Evolutionary conservation across 2,888 invertebrate species (phyloP), one percentile per base, ranked within the genome.

Genomic region (Pachymerium ferrugineum): DNA sequence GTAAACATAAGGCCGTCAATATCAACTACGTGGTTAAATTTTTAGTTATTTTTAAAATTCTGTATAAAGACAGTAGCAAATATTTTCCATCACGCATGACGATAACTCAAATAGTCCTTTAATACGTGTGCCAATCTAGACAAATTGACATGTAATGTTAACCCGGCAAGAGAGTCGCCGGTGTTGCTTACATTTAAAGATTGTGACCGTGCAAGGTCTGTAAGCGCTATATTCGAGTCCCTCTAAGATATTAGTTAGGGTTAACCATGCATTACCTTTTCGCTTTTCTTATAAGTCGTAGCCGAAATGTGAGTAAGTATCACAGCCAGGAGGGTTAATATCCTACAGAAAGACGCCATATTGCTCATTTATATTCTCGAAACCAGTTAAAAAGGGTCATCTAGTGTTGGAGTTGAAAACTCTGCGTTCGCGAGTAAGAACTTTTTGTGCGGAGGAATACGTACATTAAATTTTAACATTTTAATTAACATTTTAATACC

Each of bases 281-380:
- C 73, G 30, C 74, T 72, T 74, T 74, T 72, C 42, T 74, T 72
- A 31, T 74, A 74, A 29, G 14, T 67, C 16, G 72, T 72, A 14
- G 71, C 47, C 4, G 22, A 30, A 62, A 16, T 42, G 19, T 33
- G 12, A 28, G 33, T n/a, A 25, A 19, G 28, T 16, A 72, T 10
- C 14, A 69, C 25, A 22, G 68, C 54, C 22, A 70, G 42, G n/a
- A 31, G 38, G 30, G 54, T 54, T 19, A 29, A 14, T 19, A 72
- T 16, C 33, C 25, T 29, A 47, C 72, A 33, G 62, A 33, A 28
- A 14, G 31, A 16, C 62, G 71, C 74, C 74, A 74, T 74, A 25
- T 74, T 74, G 69, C 29, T 29, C 68, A 22, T n/a, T 73, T 30
- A 30, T 68, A 69, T 22, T 68, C 73, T 69, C 73, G 14, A 67